These are phyloP conservation scores for Apodemia hepburni DNA, from an alignment of 2,888 invertebrate genomes.

Conservation along the genomic window DNA sequence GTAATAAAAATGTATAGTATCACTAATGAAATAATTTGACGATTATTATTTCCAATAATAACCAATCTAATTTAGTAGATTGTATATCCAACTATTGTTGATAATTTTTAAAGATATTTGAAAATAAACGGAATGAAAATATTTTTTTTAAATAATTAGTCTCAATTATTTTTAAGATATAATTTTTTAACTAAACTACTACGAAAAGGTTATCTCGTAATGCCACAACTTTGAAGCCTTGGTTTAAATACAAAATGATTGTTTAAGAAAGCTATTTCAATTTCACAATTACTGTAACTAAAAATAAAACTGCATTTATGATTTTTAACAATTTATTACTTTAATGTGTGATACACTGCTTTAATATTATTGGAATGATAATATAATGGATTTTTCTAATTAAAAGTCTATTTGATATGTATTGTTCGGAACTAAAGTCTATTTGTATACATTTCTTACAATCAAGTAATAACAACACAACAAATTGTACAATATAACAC, in stretches of 20 bases:
- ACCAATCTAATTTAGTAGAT: no score
- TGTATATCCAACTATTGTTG: no score
- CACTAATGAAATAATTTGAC: background rate
- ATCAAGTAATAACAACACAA: background rate
- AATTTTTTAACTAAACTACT: background rate
- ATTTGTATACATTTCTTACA: background rate
- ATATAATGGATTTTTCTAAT: background rate
- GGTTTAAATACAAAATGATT: constrained; percentile 12
- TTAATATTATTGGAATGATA: constrained; percentile 12
- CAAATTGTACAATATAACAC: background rate
- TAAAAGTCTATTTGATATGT: constrained; percentile 7
- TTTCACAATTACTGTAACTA: background rate
- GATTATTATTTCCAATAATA: no score
- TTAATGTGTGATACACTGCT: background rate
- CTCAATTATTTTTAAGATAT: background rate
- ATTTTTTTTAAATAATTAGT: no score
- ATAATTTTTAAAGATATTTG: no score
- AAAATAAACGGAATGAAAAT: no score
- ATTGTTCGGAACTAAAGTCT: constrained; percentile 8
- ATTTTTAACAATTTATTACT: constrained; percentile 11
- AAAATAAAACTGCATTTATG: constrained; percentile 20
- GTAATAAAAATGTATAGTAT: no score
- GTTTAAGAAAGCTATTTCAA: background rate
- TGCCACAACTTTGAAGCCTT: background rate
- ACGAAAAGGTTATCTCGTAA: constrained; percentile 11